Base-by-base conservation (phyloP, 2,888 invertebrate species). In the Limnephilus rhombicus region DNA sequence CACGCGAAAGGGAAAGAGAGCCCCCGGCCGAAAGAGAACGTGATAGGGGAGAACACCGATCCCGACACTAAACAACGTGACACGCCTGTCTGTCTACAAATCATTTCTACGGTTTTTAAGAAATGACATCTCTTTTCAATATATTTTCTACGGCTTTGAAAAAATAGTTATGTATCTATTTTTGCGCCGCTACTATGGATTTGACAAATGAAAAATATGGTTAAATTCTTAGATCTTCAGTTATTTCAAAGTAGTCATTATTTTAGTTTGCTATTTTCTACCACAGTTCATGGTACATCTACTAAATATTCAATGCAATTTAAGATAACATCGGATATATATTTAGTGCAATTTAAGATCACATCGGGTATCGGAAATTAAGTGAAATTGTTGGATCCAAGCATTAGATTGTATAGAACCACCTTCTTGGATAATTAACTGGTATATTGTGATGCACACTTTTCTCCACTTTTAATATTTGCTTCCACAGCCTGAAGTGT, bases 21-120 rank as follows among this genome's bases (percentile, higher is more conserved):
- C 96, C 97, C 89, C 97, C 97, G 94, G 96, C 97, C 34, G 97
- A 97, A 94, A 96, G 97, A 93, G 96, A 97, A 94, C 96, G 97
- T 88, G 97, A 97, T 88, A 98, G 96, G 95, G 88, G 88, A 12
- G 97, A 97, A 94, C 97, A 97, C 95, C 97, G 97, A 94, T 97
- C 97, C 94, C 96, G 98, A 94, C 97, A 97, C 95, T 98, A 91
- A 53, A 41, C 82, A 41, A 2, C 11, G 18, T 24, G 37, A 68
- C 68, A 68, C 68, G 2, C 24, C 68, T 53, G 24, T 68, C 68
- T 24, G 9, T 68, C 24, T 68, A 24, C 68, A 68, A 68, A 24
- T n/a, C 68, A 68, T 68, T n/a, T 68, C 68, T 68, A 53, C 18
- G 18, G 1, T 49, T 53, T 53, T 53, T 53, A 53, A 53, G 53